Evolutionary conservation across 2,888 invertebrate genomes (phyloP), one percentile per base, ranked within the genome.

Genomic region (Pheosia gnoma): DNA sequence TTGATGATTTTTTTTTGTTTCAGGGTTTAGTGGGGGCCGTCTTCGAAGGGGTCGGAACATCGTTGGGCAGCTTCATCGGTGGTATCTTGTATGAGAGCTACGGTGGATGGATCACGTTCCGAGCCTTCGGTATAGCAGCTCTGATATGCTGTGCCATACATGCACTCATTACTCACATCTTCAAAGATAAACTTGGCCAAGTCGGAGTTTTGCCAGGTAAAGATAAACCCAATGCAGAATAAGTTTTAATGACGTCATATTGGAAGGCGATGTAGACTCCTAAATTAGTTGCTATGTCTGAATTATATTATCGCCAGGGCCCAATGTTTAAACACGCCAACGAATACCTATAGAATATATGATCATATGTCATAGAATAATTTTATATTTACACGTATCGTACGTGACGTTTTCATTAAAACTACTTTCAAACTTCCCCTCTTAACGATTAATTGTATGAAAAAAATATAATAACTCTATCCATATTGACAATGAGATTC

Each of bases 31-130:
- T 98, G 43, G 97, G 98, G 11, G 97, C 97, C 4, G 94, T 97
- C 57, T 98, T 98, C 82, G 98, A 98, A 91, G 98, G 98, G 13
- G 93, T 98, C 11, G 98, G 98, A 13, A 96, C 97, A 0, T 96
- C 97, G 0, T 82, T 95, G 10, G 98, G 98, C 49, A 97, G 97
- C 81, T 94, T 96, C 10, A 87, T 97, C 59, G 97, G 96, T n/a
- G 98, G 98, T 0, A 83, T 95, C 6, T 83, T 97, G 47, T 96
- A 96, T 78, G 90, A 94, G n/a, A 78, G 82, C 0, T 94, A 95
- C 61, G 95, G 96, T 0, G 97, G 97, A 7, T 94, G 95, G 61
- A 83, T 90, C 55, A 96, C 96, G 0, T 97, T 97, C 86, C 94
- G 95, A 63, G 94, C 95, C 70, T 97, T 96, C 80, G 97, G 97